phyloP scores from a whole-genome alignment of 2,888 invertebrate species.

The Orgyia antiqua region DNA sequence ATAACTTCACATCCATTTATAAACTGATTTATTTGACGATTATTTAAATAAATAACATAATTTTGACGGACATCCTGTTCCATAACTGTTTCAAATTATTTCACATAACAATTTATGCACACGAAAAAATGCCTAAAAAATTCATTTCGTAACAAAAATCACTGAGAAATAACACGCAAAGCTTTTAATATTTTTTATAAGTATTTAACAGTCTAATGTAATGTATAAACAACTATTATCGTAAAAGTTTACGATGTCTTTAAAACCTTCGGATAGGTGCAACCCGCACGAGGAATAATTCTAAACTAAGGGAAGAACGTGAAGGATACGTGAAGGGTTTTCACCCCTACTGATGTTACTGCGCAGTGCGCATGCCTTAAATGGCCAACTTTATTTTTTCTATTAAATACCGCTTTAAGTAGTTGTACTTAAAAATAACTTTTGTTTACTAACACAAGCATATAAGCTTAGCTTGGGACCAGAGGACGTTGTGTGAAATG shows the following conservation, averaged over 20 bases:
- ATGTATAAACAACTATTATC: too few species aligned
- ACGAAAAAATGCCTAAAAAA: neutral
- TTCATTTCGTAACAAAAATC: neutral
- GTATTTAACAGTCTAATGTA: too few species aligned
- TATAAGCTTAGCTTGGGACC: too few species aligned
- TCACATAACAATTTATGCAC: conserved; percentile 11
- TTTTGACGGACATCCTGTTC: conserved; percentile 50
- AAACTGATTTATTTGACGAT: conserved; percentile 36
- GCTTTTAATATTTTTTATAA: too few species aligned
- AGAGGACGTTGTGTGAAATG: too few species aligned
- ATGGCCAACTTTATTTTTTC: neutral
- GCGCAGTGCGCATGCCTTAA: conserved; percentile 53
- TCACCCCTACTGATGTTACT: conserved; percentile 27
- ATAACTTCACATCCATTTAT: conserved; percentile 73
- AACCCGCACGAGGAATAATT: conserved; percentile 23
- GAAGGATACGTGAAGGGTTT: conserved; percentile 42
- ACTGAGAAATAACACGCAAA: neutral
- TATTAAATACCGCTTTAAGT: too few species aligned
- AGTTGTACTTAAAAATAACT: too few species aligned
- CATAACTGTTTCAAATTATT: conserved; percentile 47
- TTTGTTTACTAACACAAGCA: too few species aligned
- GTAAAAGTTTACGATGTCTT: conserved; percentile 42
- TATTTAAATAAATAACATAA: conserved; percentile 45
- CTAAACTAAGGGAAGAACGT: conserved; percentile 45
- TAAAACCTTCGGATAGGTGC: conserved; percentile 27